Base-by-base conservation (phyloP, 2,797 vertebrate genomes). In the Benthosema pterotum region DNA sequence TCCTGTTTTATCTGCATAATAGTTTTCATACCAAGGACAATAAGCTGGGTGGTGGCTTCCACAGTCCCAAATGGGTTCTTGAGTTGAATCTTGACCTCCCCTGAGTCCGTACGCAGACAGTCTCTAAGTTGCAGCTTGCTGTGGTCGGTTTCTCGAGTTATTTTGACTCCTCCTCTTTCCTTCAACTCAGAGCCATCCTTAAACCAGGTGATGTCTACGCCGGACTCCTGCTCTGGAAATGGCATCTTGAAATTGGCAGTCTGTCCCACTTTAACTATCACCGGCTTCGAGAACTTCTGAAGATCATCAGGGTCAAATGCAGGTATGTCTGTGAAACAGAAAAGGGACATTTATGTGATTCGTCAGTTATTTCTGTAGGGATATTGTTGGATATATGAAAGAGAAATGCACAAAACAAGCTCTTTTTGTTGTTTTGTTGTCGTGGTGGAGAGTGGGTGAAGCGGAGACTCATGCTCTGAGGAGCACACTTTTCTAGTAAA, bases 1-100 rank as follows among this genome's bases (percentile, higher is more conserved):
- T 38, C 32, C 11, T 38, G 32, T 38, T 38, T 38, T 57, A 42
- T 32, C n/a, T 71, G 13, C 56, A 7, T 55, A 38, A 38, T 69
- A 43, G n/a, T 32, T 55, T 64, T 71, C 90, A 62, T 88, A 96
- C 94, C 94, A 71, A 90, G 69, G 43, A 96, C 92, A 65, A 89
- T 60, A 47, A 96, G 90, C 49, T 70, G 87, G 52, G 94, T 74
- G 65, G 79, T 67, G 13, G 91, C 91, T 69, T 93, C 91, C 57
- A 78, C 57, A 2, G 77, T 63, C 4, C 95, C 94, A 16, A 92
- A 94, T 64, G 90, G 69, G 0, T 92, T 97, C 86, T 83, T 94
- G 59, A 95, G 91, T 17, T 90, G 91, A 74, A 95, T 87, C 77
- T 92, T 92, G 87, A 97, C 93, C 80, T 88, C 91, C 69, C 94